Percentiles rank a stretch among this genome's conserved stretches.
These are phyloP conservation scores for Physella acuta DNA, from an alignment of 1,140 invertebrate species.

Conservation along the genomic window DNA sequence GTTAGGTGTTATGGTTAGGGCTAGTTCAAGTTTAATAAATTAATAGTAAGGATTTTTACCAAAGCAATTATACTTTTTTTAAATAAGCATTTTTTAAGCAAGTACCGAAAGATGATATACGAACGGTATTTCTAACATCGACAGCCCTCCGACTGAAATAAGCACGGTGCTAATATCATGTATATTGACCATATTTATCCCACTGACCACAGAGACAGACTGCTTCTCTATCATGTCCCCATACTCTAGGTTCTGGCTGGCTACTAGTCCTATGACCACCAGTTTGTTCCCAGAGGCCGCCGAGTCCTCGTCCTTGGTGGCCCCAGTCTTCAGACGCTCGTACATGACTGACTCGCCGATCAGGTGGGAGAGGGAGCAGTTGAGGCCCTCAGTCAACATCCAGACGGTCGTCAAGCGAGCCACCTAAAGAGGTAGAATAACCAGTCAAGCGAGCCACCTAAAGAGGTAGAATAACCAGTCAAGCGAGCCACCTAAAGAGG, in stretches of 20 bases:
- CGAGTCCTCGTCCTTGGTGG: constrained; percentile 20
- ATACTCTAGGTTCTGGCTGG: constrained; percentile 2
- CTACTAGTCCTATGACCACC: constrained; percentile 33
- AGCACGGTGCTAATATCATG: too few relatives aligned
- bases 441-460: not conserved
- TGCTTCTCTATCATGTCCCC: not conserved
- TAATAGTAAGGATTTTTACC: too few relatives aligned
- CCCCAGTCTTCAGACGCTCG: constrained; percentile 40
- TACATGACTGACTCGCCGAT: constrained; percentile 57
- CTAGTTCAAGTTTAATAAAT: too few relatives aligned
- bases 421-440: constrained; percentile 33
- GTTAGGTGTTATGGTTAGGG: too few relatives aligned
- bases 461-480: too few relatives aligned
- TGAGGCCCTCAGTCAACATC: constrained; percentile 60
- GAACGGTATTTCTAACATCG: too few relatives aligned
- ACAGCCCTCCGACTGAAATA: too few relatives aligned
- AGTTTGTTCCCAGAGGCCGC: constrained; percentile 33
- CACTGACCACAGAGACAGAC: not conserved
- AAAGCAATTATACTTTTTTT: too few relatives aligned
- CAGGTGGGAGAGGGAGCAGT: constrained; percentile 53
- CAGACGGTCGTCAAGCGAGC: constrained; percentile 61
- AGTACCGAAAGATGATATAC: too few relatives aligned
- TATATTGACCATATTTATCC: too few relatives aligned
- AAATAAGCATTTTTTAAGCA: too few relatives aligned
- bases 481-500: too few relatives aligned